These are phyloP conservation scores for Epizoanthus rinbou DNA, from an alignment of 92 coral and sea anemone genomes.

Conservation along the genomic window DNA sequence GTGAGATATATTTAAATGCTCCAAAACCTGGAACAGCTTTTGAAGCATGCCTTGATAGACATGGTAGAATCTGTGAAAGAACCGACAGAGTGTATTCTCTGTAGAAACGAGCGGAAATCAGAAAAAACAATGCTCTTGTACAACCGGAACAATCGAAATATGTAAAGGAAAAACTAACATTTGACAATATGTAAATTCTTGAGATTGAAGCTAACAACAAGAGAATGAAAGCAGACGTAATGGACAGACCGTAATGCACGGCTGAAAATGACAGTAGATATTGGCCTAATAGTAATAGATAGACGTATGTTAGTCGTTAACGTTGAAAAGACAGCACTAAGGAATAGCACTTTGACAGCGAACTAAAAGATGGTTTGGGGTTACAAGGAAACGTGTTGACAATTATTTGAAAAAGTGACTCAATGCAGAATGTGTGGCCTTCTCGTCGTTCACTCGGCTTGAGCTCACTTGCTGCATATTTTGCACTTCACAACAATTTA, in stretches of 20 bases:
- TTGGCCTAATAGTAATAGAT: conserved; percentile 8
- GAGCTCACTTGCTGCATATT: too few species aligned
- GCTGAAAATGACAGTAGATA: background rate
- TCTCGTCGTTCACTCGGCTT: too few species aligned
- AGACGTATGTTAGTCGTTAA: background rate
- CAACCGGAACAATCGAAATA: conserved; percentile 31
- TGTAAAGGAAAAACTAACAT: conserved; percentile 36
- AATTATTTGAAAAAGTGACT: background rate
- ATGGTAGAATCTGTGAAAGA: background rate
- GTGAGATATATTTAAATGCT: background rate
- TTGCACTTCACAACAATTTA: too few species aligned
- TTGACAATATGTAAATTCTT: conserved; percentile 36
- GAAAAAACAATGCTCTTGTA: background rate
- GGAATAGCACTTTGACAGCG: background rate
- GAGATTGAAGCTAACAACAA: background rate
- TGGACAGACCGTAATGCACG: background rate
- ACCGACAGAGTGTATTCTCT: background rate
- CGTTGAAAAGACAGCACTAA: background rate
- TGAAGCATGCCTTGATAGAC: background rate
- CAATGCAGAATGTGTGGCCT: background rate
- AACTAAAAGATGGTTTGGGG: background rate
- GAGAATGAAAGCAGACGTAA: background rate
- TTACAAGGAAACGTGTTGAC: background rate
- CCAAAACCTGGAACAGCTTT: background rate
- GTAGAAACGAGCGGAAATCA: background rate